Base-by-base conservation (phyloP, 2,888 invertebrate genomes). In the Orchestes rusci region DNA sequence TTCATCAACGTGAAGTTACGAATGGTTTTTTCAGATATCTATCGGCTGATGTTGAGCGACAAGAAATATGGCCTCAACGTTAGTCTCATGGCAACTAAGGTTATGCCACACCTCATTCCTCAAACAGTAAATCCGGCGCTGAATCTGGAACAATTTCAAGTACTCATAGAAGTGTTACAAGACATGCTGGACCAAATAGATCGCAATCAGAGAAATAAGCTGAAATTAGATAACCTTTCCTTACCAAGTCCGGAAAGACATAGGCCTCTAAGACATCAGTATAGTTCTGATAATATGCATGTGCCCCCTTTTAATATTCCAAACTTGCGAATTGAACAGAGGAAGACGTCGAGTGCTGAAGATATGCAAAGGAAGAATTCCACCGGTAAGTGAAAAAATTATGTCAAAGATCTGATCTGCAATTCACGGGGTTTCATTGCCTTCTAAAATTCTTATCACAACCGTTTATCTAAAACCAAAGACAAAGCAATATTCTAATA, bases 111-210 rank as follows among this genome's bases (percentile, higher is more conserved):
- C 10, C 74, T 96, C 40, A 81, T 93, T 45, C 95, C 95, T 15
- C 91, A 91, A 65, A 87, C 92, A 1, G 84, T 95, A 45, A 94
- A 93, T 70, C 89, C 93, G 10, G 78, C 81, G 30, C 73, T 91
- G 50, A 85, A 82, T 65, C 70, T 90, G 59, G 87, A 89, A 54
- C 86, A 90, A 68, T 90, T 89, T 64, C 81, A 80, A 43, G 73
- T 77, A 54, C 74, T 91, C 19, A 74, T 89, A 51, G 84, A 86
- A 66, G 86, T 93, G 34, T 74, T 95, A 45, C 87, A 92, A 63
- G 91, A 93, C 59, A 93, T 96, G 94, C 71, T 96, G 60, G 86
- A 85, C 60, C 84, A 81, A 62, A 89, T 92, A 53, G 90, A 91
- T 67, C 77, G 84, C 55, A 86, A 87, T 62, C 91, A 94, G 64